Conservation (phyloP, 2,797 vertebrate species). For the Neosilurus hyrtlii region DNA sequence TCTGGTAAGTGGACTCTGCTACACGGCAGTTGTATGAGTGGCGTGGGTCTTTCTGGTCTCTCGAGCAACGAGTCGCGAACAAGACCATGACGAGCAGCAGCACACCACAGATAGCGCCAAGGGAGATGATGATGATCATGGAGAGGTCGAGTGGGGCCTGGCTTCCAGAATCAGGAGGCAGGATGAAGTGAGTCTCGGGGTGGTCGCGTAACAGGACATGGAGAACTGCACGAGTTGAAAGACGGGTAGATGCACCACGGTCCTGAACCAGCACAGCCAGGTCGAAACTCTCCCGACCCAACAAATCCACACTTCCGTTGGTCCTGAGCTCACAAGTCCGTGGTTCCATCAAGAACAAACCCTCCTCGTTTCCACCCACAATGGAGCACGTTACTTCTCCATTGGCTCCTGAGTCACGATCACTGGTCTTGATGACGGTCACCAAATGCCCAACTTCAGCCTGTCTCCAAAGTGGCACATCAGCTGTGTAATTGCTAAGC, state of each 20-base stretch:
- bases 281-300: conserved; percentile 77
- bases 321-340: conserved; percentile 90
- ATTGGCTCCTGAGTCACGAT: conserved; percentile 90
- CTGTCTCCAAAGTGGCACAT: conserved; percentile 84
- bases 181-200: conserved; percentile 75
- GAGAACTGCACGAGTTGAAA: conserved; percentile 82
- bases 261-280: conserved; percentile 87
- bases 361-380: conserved; percentile 82
- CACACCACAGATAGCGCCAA: conserved; percentile 87
- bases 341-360: conserved; percentile 85
- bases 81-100: conserved; percentile 91
- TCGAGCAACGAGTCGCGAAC: conserved; percentile 89
- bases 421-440: conserved; percentile 83
- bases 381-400: conserved; percentile 91
- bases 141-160: conserved; percentile 83
- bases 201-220: conserved; percentile 76
- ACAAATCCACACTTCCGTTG: conserved; percentile 83
- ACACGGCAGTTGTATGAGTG: conserved; percentile 92
- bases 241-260: conserved; percentile 79
- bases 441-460: conserved; percentile 84
- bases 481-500: conserved; percentile 86
- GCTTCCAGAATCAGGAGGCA: conserved; percentile 78
- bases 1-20: conserved; percentile 92
- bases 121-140: conserved; percentile 92
- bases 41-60: conserved; percentile 90